Evolutionary conservation across 1,140 invertebrate genomes (phyloP), one percentile per base, ranked within the genome.

Genomic region (Diploscapter pachys): DNA sequence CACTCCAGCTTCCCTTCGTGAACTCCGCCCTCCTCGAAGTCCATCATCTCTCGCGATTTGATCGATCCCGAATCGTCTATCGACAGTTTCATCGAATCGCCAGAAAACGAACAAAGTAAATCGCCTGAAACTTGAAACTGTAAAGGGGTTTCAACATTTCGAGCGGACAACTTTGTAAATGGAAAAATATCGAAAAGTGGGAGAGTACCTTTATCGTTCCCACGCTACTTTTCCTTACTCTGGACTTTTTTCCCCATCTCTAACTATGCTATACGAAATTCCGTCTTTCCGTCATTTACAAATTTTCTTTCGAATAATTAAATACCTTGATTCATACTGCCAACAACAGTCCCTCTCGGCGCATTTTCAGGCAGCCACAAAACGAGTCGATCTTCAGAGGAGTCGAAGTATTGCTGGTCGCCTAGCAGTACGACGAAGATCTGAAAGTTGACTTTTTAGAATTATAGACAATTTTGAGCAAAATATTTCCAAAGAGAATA

Each of bases 341-440:
- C 66, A 5, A 68, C 51, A 52, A 68, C 57, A 5, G 48, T 52
- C 57, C 48, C 66, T 52, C 51, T 6, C 50, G 66, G 66, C 31
- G 50, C n/a, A 48, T 68, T 68, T 54, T 68, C 66, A 5, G 66
- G 48, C 5, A 68, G 6, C 8, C 11, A 55, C 52, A 68, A 68
- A 6, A 52, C 9, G 11, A 68, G 52, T 6, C 8, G 6, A 6
- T 11, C 8, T 54, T 52, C 51, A 31, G 31, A 31, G 31, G 31
- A 31, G 31, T 31, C 31, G 31, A 31, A 31, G 31, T 31, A 31
- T 31, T 31, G 31, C 31, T 31, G 31, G 31, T 31, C 31, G 31
- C 31, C 31, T 31, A 31, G 31, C 31, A 31, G 31, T 31, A 31
- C 31, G 31, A 31, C 31, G 31, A 31, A 31, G 31, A 31, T 31